Evolutionary conservation across 2,888 invertebrate species (phyloP), one percentile per base, ranked within the genome.

Genomic region (Protodeltote pygarga): DNA sequence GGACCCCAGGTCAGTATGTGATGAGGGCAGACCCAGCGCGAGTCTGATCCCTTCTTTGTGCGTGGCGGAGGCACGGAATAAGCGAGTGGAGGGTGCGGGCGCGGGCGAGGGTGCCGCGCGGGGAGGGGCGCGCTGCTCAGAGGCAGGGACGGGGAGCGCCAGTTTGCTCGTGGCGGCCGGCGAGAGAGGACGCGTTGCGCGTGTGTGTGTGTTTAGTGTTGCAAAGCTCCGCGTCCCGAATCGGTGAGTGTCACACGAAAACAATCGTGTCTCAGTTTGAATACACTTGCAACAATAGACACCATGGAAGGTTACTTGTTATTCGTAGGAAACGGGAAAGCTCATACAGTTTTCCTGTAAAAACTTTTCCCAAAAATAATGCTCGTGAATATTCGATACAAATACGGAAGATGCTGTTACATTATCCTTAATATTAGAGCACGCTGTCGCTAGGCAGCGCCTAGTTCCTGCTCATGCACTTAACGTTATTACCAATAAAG

Each of bases 161-260:
- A 66, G 66, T 66, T 40, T 28, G 34, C 15, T 45, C 54, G 52
- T 38, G 62, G 42, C 62, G 28, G 33, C 45, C 31, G 40, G 19
- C 11, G 24, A 13, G n/a, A 8, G 16, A 23, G 46, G 33, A 38
- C 62, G 61, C 25, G 5, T 1, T n/a, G 29, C 14, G 37, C 32
- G 61, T 4, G 54, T 31, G 41, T 33, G 44, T 16, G 46, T 54
- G 49, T 40, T 29, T 23, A 52, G 65, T 66, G 57, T 39, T 23
- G 40, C 38, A 28, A 35, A 21, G 31, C 46, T 44, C 52, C 38
- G 58, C 32, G 50, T 58, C 40, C 27, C 33, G 38, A 57, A 46
- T 54, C 66, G 70, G 70, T 69, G 57, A 69, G 70, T 69, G 55
- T 23, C 13, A 54, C 31, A 37, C 27, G 29, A 34, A 11, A 27